Evolutionary conservation across 2,888 invertebrate species (phyloP).

Genomic region (Yponomeuta sedellus): DNA sequence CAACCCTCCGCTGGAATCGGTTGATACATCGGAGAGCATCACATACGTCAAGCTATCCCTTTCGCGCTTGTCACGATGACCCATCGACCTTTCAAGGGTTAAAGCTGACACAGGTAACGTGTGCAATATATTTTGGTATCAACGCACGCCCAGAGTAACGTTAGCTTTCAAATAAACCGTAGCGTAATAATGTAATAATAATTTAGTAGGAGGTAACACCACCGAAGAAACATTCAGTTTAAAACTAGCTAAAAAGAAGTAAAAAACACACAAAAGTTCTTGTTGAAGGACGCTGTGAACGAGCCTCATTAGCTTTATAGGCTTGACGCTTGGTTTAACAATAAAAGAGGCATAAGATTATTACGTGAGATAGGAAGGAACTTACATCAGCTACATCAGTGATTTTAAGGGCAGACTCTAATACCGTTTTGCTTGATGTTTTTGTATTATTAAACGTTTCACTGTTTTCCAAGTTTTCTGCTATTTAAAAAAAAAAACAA

Average conservation of each 20-base stretch:
- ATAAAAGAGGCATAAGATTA: constrained; percentile 7
- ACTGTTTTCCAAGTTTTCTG: too few relatives aligned
- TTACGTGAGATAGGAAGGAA: constrained; percentile 9
- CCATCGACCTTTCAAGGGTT: constrained; percentile 44
- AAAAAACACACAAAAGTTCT: constrained; percentile 3
- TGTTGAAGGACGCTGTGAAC: constrained; percentile 9
- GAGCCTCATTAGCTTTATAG: constrained; percentile 5
- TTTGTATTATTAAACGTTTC: too few relatives aligned
- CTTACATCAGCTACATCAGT: neutral
- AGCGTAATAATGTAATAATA: neutral
- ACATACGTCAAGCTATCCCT: constrained; percentile 63
- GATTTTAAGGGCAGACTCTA: neutral
- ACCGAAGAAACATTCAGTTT: neutral
- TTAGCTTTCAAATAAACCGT: too few relatives aligned
- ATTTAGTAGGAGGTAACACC: neutral
- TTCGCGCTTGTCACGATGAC: constrained; percentile 44
- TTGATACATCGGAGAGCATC: constrained; percentile 40
- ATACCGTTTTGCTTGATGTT: too few relatives aligned
- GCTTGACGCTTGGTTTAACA: constrained; percentile 3
- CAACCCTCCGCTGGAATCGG: constrained; percentile 47
- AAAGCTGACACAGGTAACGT: constrained; percentile 33
- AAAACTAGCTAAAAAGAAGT: neutral
- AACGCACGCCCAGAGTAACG: constrained; percentile 12
- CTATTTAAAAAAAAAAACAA: too few relatives aligned
- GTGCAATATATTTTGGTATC: constrained; percentile 51